Evolutionary conservation across 2,797 vertebrate species (phyloP).

Genomic region (Tapera naevia): DNA sequence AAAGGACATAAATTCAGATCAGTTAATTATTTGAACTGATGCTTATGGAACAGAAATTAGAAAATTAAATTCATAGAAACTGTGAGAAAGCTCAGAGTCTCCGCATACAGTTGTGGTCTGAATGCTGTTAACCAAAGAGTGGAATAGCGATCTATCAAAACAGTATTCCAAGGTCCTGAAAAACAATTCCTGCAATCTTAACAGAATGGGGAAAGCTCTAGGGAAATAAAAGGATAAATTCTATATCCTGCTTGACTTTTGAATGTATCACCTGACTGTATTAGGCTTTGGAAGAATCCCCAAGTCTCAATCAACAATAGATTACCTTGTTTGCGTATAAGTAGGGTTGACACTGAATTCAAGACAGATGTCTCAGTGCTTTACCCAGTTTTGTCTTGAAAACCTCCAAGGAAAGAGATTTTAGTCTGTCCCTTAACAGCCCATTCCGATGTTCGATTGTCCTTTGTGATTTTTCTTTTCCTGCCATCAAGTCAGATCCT

Average conservation of each 20-base stretch:
- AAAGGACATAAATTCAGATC: neutral
- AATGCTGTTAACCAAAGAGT: neutral
- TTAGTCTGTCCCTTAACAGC: neutral
- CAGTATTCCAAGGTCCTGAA: neutral
- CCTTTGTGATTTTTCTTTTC: neutral
- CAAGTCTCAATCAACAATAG: neutral
- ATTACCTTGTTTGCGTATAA: neutral
- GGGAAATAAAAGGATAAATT: neutral
- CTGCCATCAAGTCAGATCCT: neutral
- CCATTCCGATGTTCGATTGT: neutral
- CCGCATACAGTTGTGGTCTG: neutral
- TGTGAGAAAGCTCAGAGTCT: neutral
- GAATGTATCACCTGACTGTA: neutral
- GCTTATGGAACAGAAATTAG: neutral
- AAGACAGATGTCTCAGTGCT: neutral
- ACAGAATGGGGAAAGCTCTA: neutral
- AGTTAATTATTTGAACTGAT: neutral
- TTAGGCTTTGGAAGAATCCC: neutral
- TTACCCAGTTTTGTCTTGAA: neutral
- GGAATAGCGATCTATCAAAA: neutral
- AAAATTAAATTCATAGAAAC: neutral
- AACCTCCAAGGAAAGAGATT: neutral
- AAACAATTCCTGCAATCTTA: neutral
- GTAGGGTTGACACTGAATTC: neutral
- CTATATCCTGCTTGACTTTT: neutral